Base-by-base conservation (phyloP, 2,797 vertebrate genomes). In the Clamator glandarius region DNA sequence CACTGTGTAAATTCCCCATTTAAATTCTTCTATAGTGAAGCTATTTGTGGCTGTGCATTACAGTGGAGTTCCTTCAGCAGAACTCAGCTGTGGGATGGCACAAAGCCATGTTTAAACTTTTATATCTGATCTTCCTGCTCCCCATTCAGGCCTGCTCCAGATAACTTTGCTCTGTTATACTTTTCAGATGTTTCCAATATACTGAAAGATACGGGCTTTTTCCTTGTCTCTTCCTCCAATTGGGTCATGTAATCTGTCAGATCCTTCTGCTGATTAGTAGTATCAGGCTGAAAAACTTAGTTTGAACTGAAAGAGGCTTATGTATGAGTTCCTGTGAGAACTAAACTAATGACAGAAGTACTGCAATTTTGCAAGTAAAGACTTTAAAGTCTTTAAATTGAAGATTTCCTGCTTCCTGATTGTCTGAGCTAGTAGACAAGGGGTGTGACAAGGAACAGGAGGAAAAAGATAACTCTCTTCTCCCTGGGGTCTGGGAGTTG, bases 1-100 rank as follows among this genome's bases (percentile, higher is more conserved):
- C 29, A 51, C 29, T 85, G 15, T 73, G 31, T 73, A 79, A 94
- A 89, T 85, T 93, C n/a, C 26, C 36, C 25, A 33, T 64, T 58
- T 72, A 79, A 84, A 89, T 92, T 96, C 12, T 66, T 91, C 77
- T 44, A 21, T 52, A 79, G 57, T 69, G 48, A 50, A 86, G 63
- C 44, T 91, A 74, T 87, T 83, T 67, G 13, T 92, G 12, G 67
- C 24, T 84, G 21, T 85, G 35, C 35, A 84, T 25, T 84, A 21
- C 50, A 35, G 51, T 73, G 41, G 51, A 84, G 42, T 68, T 91
- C 12, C 24, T 89, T 74, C 16, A 35, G 31, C 19, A 81, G 69
- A 91, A 51, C 20, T 57, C 46, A 87, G 31, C 59, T 59, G 59
- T 66, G 48, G 55, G 57, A 14, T 87, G 61, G 63, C 84, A 90